Base-by-base conservation (phyloP, 2,113 vertebrate species). In the Ophthalmolycus amberensis region DNA sequence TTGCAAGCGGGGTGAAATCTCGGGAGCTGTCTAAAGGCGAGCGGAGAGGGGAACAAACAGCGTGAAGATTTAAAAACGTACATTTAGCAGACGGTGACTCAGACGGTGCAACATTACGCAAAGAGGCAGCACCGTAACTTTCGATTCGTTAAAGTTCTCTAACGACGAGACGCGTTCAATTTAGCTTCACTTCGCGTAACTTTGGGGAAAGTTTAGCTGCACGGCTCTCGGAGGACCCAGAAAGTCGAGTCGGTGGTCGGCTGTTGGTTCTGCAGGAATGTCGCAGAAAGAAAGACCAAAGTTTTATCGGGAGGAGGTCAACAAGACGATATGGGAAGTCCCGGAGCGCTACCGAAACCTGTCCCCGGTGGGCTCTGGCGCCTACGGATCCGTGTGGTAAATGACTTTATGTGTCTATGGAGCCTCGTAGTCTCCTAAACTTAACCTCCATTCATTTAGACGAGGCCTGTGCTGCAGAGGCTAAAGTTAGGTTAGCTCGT, bases 311-410 rank as follows among this genome's bases (percentile, higher is more conserved):
- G 97, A 98, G 91, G 98, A 99, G 92, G 96, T 99, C 86, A 99
- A 99, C 93, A 99, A 99, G 94, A 98, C 97, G 0, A 95, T 98
- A 84, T 99, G 98, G 98, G 98, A 99, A 95, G 98, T 98, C 68
- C 97, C 98, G 20, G 95, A 96, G 77, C 95, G 97, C 10, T 99
- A 99, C 92, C 95, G 97, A 91, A 97, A 91, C 89, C 94, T 99
- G 69, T 96, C 96, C 54, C 97, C 98, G 0, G 98, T 99, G 56
- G 98, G 98, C 44, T 99, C 98, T 1, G 98, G 98, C 16, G 98
- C 98, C 80, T 99, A 99, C 78, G 98, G 98, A 92, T 97, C 98
- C 0, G 98, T 99, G 32, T 98, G 98, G 98, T 99, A 94, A 97
- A 77, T 85, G 1, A 46, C 56, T 60, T 77, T 59, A 22, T 11